Evolutionary conservation across 2,888 invertebrate species (phyloP).

Genomic region (Emesis furor): DNA sequence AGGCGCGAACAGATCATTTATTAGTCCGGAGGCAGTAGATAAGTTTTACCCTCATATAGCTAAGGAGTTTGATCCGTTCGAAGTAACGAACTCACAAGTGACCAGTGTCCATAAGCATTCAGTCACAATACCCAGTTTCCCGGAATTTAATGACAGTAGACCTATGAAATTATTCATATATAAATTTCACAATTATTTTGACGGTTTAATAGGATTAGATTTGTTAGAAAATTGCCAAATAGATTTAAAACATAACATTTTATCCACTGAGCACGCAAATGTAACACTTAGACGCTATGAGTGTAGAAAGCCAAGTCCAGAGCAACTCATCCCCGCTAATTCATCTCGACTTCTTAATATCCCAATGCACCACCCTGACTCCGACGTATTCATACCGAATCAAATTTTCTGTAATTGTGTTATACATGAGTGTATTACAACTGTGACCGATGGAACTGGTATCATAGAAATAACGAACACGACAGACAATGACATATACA

Average conservation of each 20-base stretch:
- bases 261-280: background rate
- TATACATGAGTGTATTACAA: conserved; percentile 40
- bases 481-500: conserved; percentile 3
- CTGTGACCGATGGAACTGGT: conserved; percentile 31
- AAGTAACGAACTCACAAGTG: conserved; percentile 26
- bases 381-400: conserved; percentile 29
- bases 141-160: background rate
- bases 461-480: conserved; percentile 28
- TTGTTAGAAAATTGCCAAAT: background rate
- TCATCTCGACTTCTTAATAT: background rate
- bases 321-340: background rate
- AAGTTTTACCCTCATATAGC: conserved; percentile 29
- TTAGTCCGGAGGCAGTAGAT: conserved; percentile 67
- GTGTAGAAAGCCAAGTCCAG: conserved; percentile 20
- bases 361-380: conserved; percentile 2
- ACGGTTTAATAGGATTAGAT: background rate
- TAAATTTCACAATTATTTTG: too few species aligned
- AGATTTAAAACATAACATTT: background rate
- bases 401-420: conserved; percentile 33
- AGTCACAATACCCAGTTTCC: conserved; percentile 7
- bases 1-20: conserved; percentile 72
- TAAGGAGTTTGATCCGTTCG: conserved; percentile 36
- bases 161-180: background rate
- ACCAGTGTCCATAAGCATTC: conserved; percentile 20
- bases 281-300: conserved; percentile 23